Evolutionary conservation across 2,797 vertebrate species (phyloP).

Genomic region (Cuniculus paca): DNA sequence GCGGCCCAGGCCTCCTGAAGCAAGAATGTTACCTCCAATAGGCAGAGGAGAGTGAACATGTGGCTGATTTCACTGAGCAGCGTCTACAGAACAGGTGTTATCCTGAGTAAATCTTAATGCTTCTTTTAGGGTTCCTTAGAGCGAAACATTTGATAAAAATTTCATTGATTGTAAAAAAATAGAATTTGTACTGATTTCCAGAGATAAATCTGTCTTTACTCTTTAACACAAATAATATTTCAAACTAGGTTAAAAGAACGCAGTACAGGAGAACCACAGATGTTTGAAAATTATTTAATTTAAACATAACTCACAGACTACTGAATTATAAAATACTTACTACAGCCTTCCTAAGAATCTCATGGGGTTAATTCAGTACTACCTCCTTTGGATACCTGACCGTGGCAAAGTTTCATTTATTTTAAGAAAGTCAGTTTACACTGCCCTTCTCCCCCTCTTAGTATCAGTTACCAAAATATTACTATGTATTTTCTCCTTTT

Average conservation of each 20-base stretch:
- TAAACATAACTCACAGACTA: conserved; percentile 8
- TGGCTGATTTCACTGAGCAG: background rate
- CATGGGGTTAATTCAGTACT: background rate
- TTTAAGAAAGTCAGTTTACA: conserved; percentile 5
- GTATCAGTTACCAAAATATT: conserved; percentile 2
- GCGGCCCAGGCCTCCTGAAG: background rate
- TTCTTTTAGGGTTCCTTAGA: conserved; percentile 23
- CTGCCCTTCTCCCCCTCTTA: background rate
- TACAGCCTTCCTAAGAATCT: background rate
- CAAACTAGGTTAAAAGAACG: conserved; percentile 7
- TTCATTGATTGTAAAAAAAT: conserved; percentile 1
- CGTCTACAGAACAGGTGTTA: background rate
- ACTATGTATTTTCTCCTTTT: background rate
- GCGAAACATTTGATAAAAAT: conserved; percentile 2
- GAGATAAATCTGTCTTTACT: background rate
- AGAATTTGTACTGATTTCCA: conserved; percentile 4
- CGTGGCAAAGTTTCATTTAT: conserved; percentile 8
- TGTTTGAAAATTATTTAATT: conserved; percentile 22
- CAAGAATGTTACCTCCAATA: background rate
- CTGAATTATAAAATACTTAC: conserved; percentile 20
- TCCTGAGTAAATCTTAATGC: conserved; percentile 28
- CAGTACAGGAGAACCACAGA: background rate
- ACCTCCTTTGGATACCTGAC: background rate
- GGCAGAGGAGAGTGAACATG: background rate
- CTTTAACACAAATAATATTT: conserved; percentile 5